phyloP scores from a whole-genome alignment of 2,888 invertebrate genomes.

The Clunio marinus region DNA sequence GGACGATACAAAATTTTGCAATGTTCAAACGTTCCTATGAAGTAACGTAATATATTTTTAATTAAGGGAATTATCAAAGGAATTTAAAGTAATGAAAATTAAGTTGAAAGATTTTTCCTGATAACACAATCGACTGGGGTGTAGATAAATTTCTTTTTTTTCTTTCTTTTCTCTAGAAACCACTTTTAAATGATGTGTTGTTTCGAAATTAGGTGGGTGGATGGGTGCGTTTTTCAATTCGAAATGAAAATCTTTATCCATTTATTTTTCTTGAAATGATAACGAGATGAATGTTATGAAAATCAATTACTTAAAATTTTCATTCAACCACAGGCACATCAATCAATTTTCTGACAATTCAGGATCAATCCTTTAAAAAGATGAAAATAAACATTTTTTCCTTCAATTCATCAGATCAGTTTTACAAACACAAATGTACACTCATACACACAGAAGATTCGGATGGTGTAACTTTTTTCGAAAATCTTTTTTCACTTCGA shows the following conservation, averaged over 20 bases:
- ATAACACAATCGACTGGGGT: no score
- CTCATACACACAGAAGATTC: background rate
- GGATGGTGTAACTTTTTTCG: background rate
- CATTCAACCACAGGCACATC: background rate
- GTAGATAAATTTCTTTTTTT: no score
- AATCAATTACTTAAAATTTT: background rate
- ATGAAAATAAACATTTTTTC: background rate
- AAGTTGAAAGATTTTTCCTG: no score
- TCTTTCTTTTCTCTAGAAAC: background rate
- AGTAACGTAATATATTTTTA: background rate
- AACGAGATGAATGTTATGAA: no score
- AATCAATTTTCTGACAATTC: background rate
- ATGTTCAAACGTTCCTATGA: background rate
- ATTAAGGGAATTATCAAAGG: background rate
- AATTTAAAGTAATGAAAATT: no score
- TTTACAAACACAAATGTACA: slow-evolving; percentile 1
- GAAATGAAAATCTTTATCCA: slow-evolving; percentile 25
- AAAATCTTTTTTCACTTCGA: slow-evolving; percentile 25
- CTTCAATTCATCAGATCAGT: background rate
- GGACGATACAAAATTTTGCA: background rate
- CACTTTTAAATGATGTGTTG: slow-evolving; percentile 14
- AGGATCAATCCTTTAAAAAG: background rate
- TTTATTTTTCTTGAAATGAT: no score
- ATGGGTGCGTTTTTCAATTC: slow-evolving; percentile 37
- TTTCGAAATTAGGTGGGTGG: slow-evolving; percentile 39